Conservation (phyloP, 2,797 vertebrate genomes). For the Onychomys torridus region DNA sequence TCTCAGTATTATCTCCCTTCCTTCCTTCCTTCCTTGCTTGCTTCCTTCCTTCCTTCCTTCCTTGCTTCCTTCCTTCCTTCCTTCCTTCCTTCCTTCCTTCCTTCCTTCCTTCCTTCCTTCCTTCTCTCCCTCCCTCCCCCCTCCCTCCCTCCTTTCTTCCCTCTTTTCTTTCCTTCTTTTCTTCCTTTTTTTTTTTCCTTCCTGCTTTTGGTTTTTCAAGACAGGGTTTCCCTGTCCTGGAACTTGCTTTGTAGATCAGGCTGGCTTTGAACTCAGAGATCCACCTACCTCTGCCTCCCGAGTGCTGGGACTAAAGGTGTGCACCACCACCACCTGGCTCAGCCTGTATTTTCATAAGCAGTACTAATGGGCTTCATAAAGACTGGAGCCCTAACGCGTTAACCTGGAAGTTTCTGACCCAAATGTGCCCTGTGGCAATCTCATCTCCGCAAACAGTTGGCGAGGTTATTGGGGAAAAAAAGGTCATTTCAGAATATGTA, state of each 20-base stretch:
- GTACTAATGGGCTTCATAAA: neutral
- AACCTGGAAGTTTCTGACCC: constrained; percentile 63
- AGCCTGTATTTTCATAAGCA: constrained; percentile 52
- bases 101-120: rapidly evolving
- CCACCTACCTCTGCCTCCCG: neutral
- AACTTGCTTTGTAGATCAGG: neutral
- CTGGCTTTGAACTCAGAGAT: neutral
- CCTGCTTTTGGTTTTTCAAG: neutral
- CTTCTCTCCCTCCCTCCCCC: too few species aligned
- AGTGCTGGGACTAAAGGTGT: neutral
- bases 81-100: constrained; percentile 16
- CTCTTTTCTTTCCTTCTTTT: rapidly evolving
- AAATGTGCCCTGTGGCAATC: constrained; percentile 53
- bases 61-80: neutral
- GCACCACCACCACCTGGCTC: neutral
- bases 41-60: rapidly evolving
- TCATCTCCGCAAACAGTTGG: constrained; percentile 76
- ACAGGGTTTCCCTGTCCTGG: neutral
- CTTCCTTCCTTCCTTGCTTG: rapidly evolving
- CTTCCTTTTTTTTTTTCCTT: neutral
- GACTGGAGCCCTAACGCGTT: constrained; percentile 60
- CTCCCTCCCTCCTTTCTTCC: rapidly evolving
- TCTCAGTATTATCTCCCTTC: neutral
- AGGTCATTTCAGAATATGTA: constrained; percentile 65
- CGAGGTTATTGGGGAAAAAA: constrained; percentile 58